Percentiles rank a stretch among this genome's conserved stretches.
These are phyloP conservation scores for Pocillopora damicornis DNA, from an alignment of 64 coral and sea anemone species.

Conservation along the genomic window DNA sequence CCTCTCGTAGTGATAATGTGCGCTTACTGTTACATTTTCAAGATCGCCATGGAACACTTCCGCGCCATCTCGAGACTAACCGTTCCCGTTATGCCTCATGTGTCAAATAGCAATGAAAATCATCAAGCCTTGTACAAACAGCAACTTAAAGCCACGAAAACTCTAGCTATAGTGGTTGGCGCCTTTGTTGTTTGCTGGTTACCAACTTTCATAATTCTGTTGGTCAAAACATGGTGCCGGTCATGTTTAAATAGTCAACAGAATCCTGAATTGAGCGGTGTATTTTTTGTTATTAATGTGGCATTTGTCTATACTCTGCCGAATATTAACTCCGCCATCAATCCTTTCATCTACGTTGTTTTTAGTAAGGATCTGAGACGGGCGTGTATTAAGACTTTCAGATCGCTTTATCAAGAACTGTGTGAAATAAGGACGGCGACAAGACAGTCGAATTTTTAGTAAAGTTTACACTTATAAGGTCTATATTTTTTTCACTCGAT, in stretches of 20 bases:
- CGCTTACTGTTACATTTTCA: conserved; percentile 78
- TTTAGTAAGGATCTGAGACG: conserved; percentile 79
- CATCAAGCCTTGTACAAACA: conserved; percentile 50
- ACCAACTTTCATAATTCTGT: conserved; percentile 75
- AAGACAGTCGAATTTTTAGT: not conserved
- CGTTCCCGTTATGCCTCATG: not conserved
- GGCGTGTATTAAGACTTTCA: conserved; percentile 59
- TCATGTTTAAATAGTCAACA: conserved; percentile 36
- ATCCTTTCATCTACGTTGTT: conserved; percentile 87
- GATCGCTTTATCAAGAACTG: conserved; percentile 15
- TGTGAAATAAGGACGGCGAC: not conserved
- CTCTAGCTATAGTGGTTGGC: conserved; percentile 71
- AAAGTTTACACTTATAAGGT: not conserved
- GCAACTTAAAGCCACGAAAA: conserved; percentile 89
- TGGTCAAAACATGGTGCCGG: conserved; percentile 66
- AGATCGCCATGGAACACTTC: conserved; percentile 72
- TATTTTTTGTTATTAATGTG: conserved; percentile 60
- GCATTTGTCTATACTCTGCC: conserved; percentile 81
- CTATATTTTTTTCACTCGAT: not conserved
- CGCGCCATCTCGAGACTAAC: conserved; percentile 66
- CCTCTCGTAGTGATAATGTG: conserved; percentile 62
- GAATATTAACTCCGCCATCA: conserved; percentile 78
- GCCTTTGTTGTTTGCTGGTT: conserved; percentile 77
- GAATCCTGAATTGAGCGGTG: conserved; percentile 33
- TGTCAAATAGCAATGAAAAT: conserved; percentile 15